Conservation (phyloP, 2,113 vertebrate genomes). For the Cyanoramphus novaezelandiae region DNA sequence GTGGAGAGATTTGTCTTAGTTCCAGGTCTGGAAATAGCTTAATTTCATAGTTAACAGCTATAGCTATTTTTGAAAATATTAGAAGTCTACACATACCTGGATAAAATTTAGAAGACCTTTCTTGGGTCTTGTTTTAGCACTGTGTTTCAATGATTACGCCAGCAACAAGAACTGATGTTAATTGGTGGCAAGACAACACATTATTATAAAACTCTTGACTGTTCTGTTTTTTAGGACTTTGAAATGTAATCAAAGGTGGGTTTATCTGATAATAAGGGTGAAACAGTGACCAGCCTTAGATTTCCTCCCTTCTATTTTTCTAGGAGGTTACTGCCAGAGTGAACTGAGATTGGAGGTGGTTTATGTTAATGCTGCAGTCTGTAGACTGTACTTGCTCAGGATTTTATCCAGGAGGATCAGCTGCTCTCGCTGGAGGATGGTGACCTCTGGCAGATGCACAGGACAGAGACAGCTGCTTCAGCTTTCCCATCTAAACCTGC, state of each 20-base stretch:
- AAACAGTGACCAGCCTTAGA: constrained; percentile 5
- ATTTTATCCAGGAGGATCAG: constrained; percentile 62
- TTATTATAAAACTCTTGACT: constrained; percentile 16
- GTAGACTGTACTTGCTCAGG: constrained; percentile 21
- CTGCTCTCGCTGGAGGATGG: constrained; percentile 43
- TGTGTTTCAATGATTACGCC: not conserved
- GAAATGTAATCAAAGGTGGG: constrained; percentile 40
- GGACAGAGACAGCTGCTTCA: constrained; percentile 54
- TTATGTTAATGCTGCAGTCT: constrained; percentile 35
- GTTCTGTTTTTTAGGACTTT: not conserved
- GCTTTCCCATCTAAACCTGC: constrained; percentile 44
- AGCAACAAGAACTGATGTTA: not conserved
- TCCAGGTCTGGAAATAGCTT: not conserved
- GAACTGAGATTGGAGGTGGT: constrained; percentile 61
- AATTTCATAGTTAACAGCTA: not conserved
- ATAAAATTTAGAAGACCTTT: not conserved
- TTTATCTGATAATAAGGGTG: constrained; percentile 10
- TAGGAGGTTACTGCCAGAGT: constrained; percentile 19
- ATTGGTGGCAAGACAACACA: not conserved
- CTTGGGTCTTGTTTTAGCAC: not conserved
- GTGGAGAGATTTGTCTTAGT: not conserved
- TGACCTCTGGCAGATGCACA: constrained; percentile 57
- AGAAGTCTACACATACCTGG: not conserved
- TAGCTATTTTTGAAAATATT: not conserved
- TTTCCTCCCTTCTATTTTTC: constrained; percentile 46